A percentile compares a stretch with the other conserved stretches of the same genome.
Evolutionary conservation across 2,113 vertebrate genomes (phyloP).

Genomic region (Cricetomys ansorgei): DNA sequence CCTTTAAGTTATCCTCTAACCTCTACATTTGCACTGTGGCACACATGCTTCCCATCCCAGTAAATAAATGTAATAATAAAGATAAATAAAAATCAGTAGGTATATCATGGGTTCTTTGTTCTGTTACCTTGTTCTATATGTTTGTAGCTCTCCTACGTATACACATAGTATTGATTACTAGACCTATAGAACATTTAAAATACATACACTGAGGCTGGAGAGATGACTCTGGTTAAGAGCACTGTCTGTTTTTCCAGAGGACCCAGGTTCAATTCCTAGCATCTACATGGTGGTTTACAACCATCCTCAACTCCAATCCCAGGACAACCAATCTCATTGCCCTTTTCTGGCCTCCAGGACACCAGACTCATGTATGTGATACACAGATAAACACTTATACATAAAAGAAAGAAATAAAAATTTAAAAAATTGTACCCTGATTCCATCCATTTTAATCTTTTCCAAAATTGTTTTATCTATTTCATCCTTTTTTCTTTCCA

Average conservation of each 20-base stretch:
- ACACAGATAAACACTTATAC: not conserved
- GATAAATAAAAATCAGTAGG: not conserved
- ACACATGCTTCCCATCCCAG: not conserved
- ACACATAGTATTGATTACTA: not conserved
- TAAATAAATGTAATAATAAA: not conserved
- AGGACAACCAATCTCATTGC: not conserved
- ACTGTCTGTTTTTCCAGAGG: not conserved
- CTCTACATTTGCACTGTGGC: not conserved
- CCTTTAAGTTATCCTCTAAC: not conserved
- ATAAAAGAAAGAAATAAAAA: not conserved
- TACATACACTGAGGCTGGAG: not conserved
- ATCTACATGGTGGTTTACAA: not conserved
- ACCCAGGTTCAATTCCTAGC: not conserved
- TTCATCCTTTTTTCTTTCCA: slow-evolving; percentile 25
- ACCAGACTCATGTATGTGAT: not conserved
- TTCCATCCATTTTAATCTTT: not conserved
- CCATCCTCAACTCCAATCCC: not conserved
- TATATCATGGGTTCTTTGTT: not conserved
- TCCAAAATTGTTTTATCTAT: not conserved
- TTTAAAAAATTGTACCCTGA: not conserved
- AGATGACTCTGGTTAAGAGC: not conserved
- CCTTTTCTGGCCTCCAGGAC: not conserved
- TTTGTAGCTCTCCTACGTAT: not conserved
- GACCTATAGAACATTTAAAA: not conserved
- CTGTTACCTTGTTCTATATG: not conserved